phyloP scores from a whole-genome alignment of 2,113 vertebrate species.

The Cyprinodon variegatus region DNA sequence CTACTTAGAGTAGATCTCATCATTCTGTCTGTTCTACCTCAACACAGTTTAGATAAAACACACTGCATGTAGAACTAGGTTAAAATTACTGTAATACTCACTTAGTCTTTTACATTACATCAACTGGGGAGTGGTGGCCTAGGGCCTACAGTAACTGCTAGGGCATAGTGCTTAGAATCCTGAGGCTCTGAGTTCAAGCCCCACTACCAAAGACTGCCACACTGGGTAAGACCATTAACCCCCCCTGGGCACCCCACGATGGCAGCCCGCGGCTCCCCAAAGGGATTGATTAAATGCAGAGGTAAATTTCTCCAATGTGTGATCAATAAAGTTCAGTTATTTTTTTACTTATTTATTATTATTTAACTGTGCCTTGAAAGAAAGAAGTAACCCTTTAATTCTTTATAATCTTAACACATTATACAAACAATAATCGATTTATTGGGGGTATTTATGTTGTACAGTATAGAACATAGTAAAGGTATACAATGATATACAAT shows the following conservation, averaged over 20 bases:
- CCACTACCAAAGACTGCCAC: too few relatives aligned
- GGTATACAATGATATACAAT: too few relatives aligned
- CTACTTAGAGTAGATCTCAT: constrained; percentile 4
- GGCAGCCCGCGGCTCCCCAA: too few relatives aligned
- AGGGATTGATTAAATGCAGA: too few relatives aligned
- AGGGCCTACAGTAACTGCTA: too few relatives aligned
- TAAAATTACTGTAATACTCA: constrained; percentile 58
- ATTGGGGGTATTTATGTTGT: not conserved
- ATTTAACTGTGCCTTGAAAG: constrained; percentile 11
- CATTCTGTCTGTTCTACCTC: constrained; percentile 19
- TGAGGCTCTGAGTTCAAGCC: too few relatives aligned
- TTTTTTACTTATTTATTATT: too few relatives aligned
- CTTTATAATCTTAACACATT: not conserved
- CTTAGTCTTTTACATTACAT: constrained; percentile 46
- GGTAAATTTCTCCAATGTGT: too few relatives aligned
- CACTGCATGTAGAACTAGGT: constrained; percentile 3
- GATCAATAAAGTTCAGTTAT: too few relatives aligned
- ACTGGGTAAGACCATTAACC: too few relatives aligned
- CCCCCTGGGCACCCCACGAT: too few relatives aligned
- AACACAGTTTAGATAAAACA: constrained; percentile 11
- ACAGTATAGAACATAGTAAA: not conserved
- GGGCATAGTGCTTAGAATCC: too few relatives aligned
- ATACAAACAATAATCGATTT: not conserved
- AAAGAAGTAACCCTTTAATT: not conserved
- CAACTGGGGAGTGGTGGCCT: not conserved